Evolutionary conservation across 1,140 invertebrate species (phyloP).

Genomic region (Antheraea pernyi): DNA sequence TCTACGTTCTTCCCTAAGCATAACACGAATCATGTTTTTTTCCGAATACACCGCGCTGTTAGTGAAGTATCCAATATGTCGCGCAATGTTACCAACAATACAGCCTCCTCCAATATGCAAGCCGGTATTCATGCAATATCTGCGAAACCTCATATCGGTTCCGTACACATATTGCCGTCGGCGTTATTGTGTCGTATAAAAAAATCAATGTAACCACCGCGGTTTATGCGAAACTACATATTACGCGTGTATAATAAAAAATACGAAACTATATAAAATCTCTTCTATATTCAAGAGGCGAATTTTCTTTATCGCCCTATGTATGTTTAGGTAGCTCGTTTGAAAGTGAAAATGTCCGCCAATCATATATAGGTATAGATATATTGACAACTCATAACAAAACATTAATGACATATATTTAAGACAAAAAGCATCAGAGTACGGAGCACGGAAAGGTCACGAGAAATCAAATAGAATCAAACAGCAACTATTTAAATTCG

Average conservation of each 20-base stretch:
- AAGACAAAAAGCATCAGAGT: too few relatives aligned
- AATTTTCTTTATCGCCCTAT: too few relatives aligned
- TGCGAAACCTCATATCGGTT: not conserved
- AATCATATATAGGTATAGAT: too few relatives aligned
- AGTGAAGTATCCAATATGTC: not conserved
- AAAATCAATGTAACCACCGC: not conserved
- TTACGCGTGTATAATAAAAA: not conserved
- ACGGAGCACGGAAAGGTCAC: too few relatives aligned
- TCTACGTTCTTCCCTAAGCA: not conserved
- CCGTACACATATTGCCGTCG: not conserved
- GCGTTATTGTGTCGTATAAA: not conserved
- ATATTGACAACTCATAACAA: too few relatives aligned
- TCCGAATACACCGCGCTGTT: not conserved
- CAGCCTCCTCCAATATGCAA: not conserved
- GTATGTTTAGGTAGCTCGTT: too few relatives aligned
- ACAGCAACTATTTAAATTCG: too few relatives aligned
- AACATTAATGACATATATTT: too few relatives aligned
- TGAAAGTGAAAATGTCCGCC: too few relatives aligned
- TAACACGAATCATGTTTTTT: not conserved
- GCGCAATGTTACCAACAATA: not conserved
- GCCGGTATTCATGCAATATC: not conserved
- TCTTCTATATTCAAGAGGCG: too few relatives aligned
- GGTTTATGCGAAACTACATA: not conserved
- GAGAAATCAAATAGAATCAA: too few relatives aligned
- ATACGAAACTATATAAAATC: not conserved